Evolutionary conservation across 30 jellyfish, hydroid and myxozoan species (phyloP), one percentile per base, ranked within the genome.

Genomic region (Sanderia malayensis): DNA sequence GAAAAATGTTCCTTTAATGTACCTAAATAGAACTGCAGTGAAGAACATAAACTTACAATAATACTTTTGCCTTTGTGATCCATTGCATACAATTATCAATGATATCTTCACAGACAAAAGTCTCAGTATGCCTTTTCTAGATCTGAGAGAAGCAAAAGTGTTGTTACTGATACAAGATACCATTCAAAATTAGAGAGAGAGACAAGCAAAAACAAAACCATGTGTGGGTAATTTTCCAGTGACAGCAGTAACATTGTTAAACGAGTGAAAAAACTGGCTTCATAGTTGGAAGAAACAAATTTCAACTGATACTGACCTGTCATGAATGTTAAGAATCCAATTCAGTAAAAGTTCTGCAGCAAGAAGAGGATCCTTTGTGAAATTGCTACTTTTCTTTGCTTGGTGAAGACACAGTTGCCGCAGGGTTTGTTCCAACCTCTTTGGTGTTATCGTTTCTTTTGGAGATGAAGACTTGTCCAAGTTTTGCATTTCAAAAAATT

Each of bases 1-100:
- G n/a, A n/a, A n/a, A n/a, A n/a, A n/a, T n/a, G n/a, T n/a, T n/a
- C n/a, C n/a, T n/a, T n/a, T n/a, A n/a, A n/a, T n/a, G n/a, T n/a
- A n/a, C n/a, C n/a, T n/a, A n/a, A n/a, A n/a, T n/a, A n/a, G n/a
- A n/a, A n/a, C n/a, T n/a, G n/a, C n/a, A n/a, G n/a, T n/a, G n/a
- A n/a, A n/a, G n/a, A n/a, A n/a, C n/a, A n/a, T n/a, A n/a, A n/a
- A 18, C 88, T 76, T 62, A 76, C 88, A 76, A 28, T 76, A 64
- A 46, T 76, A 63, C 28, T 76, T 76, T 26, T 76, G 80, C 19
- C 88, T 29, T 46, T 76, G 88, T 6, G 80, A 76, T 9, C 88
- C 88, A 64, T 80, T 44, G 55, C 80, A 76, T 15, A 76, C 41
- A 25, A 76, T 49, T 8, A 63, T 28, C 49, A 76, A 34, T 15